Evolutionary conservation across 2,888 invertebrate genomes (phyloP), one percentile per base, ranked within the genome.

Genomic region (Eupithecia tripunctaria): DNA sequence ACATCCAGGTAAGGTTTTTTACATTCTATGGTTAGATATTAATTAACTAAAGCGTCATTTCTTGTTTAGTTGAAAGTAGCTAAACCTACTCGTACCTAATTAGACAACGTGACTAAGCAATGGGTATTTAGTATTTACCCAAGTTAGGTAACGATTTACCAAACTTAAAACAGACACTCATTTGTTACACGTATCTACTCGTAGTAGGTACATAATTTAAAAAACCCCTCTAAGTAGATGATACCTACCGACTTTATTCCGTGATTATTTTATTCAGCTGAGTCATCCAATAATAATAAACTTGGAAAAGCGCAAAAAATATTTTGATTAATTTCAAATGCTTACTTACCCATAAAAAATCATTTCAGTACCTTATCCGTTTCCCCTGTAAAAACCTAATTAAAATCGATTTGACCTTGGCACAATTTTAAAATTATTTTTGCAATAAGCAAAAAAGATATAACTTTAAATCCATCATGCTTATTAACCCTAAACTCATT

Each of bases 71-170:
- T 25, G 56, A 56, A 21, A 25, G 25, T 56, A 56, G 25, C 14
- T 56, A 25, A 14, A 25, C 12, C 56, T 25, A 63, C n/a, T n/a
- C n/a, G n/a, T n/a, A n/a, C 12, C 0, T 32, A 63, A 36, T 62
- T 32, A 63, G 21, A 63, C n/a, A 32, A 63, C 62, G 10, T 63
- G 36, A 63, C 36, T 63, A 32, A 32, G 62, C 36, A 63, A 62
- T n/a, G 15, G 27, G 32, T 32, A 62, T 18, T 59, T 27, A 1
- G 32, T 32, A 62, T 36, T 36, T 41, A 62, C 32, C 8, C 10
- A 25, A 56, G 5, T 14, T 25, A 12, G 56, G 21, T 21, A 12
- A 51, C 21, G 12, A 51, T 21, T 2, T 25, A 51, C 21, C 56
- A 25, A 56, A 25, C 25, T 56, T 21, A 8, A 12, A 51, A 51